Base-by-base conservation (phyloP, 2,797 vertebrate genomes). In the Aulostomus chinensis region DNA sequence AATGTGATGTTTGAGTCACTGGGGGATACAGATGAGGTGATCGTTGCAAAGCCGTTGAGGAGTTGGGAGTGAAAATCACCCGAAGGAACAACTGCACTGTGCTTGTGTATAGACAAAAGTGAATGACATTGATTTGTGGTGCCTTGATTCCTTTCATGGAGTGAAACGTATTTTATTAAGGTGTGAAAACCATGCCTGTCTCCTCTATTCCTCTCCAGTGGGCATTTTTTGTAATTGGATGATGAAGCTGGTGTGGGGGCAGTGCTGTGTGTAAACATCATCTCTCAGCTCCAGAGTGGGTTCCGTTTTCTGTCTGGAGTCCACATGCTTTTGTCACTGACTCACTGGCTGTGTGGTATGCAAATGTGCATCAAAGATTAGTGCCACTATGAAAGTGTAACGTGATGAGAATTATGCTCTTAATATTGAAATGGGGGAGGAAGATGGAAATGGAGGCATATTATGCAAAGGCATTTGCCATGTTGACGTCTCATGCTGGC, bases 171-270 rank as follows among this genome's bases (percentile, higher is more conserved):
- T 8, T 24, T 4, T 4, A 24, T 24, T 24, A 24, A 4, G n/a
- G 22, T 35, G 5, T 40, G 15, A 32, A 16, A 10, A n/a, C n/a
- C n/a, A n/a, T n/a, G n/a, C n/a, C n/a, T n/a, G n/a, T n/a, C n/a
- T n/a, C n/a, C n/a, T 43, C n/a, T 61, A 17, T 61, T 51, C 17
- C 16, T 52, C 39, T 39, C 39, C 36, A 56, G 31, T 14, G 35
- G 50, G 40, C 65, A 59, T 67, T 48, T n/a, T 69, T 66, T 60
- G 31, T 48, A 33, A 58, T 38, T 51, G 37, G 43, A 58, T 58
- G 30, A 58, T 69, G 63, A 70, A 48, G 18, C 11, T 25, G 13
- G 33, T 64, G 55, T 58, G 68, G 43, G 24, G 26, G 65, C 52
- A 39, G 59, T 50, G 52, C 42, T 51, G 41, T 57, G 54, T 68